A percentile compares a stretch with the other conserved stretches of the same genome.
Conservation (phyloP, 2,797 vertebrate species). For the Fundulus diaphanus region DNA sequence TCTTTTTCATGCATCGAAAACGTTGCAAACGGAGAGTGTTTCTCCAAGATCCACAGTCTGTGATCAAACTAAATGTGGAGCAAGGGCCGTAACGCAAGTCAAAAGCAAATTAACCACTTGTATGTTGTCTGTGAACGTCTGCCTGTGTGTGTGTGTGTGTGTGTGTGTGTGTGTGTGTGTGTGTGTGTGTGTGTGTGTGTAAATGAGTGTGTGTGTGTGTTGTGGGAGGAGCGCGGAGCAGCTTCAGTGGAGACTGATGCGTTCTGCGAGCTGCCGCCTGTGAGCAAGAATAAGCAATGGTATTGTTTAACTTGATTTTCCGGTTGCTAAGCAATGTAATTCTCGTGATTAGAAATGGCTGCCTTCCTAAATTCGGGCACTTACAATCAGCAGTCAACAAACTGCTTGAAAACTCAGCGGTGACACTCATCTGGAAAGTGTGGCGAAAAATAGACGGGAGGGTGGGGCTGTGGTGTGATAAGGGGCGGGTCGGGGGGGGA, state of each 20-base stretch:
- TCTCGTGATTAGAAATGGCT: conserved; percentile 84
- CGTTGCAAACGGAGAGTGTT: conserved; percentile 25
- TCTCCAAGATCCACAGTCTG: conserved; percentile 55
- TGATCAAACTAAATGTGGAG: conserved; percentile 77
- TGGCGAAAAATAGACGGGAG: conserved; percentile 15
- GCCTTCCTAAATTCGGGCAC: conserved; percentile 81
- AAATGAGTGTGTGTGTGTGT: conserved; percentile 37
- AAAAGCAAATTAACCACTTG: conserved; percentile 70
- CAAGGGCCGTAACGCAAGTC: conserved; percentile 69
- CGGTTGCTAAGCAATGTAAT: conserved; percentile 86
- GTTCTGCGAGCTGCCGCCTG: conserved; percentile 74
- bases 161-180: conserved; percentile 35
- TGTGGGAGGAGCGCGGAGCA: conserved; percentile 65
- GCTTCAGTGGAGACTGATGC: conserved; percentile 74
- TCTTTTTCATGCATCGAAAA: conserved; percentile 39
- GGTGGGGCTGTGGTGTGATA: conserved; percentile 2
- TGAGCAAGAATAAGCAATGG: conserved; percentile 78
- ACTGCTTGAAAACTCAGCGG: conserved; percentile 76
- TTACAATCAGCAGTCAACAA: conserved; percentile 84
- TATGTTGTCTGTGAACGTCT: conserved; percentile 61
- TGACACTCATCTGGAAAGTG: conserved; percentile 64
- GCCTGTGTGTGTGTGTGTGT: conserved; percentile 38
- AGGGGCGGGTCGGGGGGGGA: neutral
- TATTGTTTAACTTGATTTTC: conserved; percentile 86
- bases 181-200: conserved; percentile 39